Conservation (phyloP, 2,888 invertebrate species). For the Sphecodes monilicornis region DNA sequence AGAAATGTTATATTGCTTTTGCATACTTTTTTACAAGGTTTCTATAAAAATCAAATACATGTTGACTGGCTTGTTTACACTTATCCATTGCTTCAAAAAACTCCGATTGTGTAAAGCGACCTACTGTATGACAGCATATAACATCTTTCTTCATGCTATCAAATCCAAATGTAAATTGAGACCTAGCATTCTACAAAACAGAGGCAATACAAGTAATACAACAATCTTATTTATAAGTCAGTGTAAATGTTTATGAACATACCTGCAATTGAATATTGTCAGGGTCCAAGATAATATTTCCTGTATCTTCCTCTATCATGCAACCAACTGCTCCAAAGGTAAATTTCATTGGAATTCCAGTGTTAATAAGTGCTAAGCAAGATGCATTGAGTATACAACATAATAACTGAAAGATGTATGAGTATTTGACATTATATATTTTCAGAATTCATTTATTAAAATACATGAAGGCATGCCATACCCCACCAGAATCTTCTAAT, state of each 20-base stretch:
- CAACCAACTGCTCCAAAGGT: constrained; percentile 93
- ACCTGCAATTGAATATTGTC: constrained; percentile 84
- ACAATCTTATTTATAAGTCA: not conserved
- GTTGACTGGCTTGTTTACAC: constrained; percentile 88
- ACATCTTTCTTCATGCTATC: constrained; percentile 88
- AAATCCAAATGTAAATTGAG: constrained; percentile 91
- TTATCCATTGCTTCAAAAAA: constrained; percentile 89
- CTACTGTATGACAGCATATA: constrained; percentile 89
- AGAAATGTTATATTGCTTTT: constrained; percentile 66
- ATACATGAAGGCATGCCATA: constrained; percentile 81
- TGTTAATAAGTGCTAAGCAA: constrained; percentile 93
- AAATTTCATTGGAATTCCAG: constrained; percentile 93
- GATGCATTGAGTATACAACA: constrained; percentile 93
- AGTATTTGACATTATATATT: not conserved
- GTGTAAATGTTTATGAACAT: constrained; percentile 65
- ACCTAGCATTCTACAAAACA: constrained; percentile 85
- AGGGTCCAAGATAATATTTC: constrained; percentile 89
- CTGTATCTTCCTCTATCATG: constrained; percentile 87
- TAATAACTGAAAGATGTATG: constrained; percentile 87
- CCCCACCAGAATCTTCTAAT: constrained; percentile 93
- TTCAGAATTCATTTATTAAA: not conserved
- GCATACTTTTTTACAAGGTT: constrained; percentile 87
- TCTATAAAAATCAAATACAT: constrained; percentile 91
- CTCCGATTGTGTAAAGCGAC: constrained; percentile 88
- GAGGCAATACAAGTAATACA: constrained; percentile 9